A percentile compares a stretch with the other conserved stretches of the same genome.
Conservation (phyloP, 2,888 invertebrate genomes). For the Ophion obscuratus region DNA sequence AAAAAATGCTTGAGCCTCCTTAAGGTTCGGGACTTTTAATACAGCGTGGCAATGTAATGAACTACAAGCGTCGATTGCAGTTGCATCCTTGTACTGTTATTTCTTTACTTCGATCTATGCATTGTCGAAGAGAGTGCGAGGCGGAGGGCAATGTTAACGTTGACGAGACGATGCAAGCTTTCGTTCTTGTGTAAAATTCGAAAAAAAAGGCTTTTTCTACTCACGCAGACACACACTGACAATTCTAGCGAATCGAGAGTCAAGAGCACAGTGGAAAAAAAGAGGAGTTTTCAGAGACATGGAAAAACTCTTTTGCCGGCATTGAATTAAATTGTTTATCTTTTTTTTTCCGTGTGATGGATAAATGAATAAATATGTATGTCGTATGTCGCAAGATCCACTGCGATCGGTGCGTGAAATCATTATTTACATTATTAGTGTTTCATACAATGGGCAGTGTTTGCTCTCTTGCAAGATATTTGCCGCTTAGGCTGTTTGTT, state of each 20-base stretch:
- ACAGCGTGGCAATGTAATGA: constrained; percentile 21
- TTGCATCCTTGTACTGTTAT: constrained; percentile 12
- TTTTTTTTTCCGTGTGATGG: constrained; percentile 18
- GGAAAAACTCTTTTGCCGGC: constrained; percentile 13
- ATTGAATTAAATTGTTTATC: background rate
- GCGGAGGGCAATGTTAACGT: constrained; percentile 31
- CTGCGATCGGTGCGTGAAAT: constrained; percentile 35
- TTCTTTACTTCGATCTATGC: background rate
- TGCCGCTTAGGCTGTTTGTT: constrained; percentile 5
- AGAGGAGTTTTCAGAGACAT: constrained; percentile 45
- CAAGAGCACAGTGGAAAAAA: constrained; percentile 52
- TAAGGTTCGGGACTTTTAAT: constrained; percentile 1
- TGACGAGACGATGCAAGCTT: constrained; percentile 43
- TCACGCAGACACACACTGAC: constrained; percentile 40
- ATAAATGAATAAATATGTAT: constrained; percentile 5
- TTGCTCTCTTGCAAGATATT: constrained; percentile 38
- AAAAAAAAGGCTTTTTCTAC: constrained; percentile 21
- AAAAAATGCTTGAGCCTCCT: constrained; percentile 3
- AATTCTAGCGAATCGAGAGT: constrained; percentile 48
- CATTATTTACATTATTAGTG: constrained; percentile 54
- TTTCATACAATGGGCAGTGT: constrained; percentile 12
- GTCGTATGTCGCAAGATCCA: constrained; percentile 16
- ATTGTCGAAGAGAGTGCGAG: constrained; percentile 35
- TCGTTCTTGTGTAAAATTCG: constrained; percentile 16
- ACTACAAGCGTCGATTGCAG: constrained; percentile 29